Evolutionary conservation across 37 sponge, comb jelly and placozoan species (phyloP), one percentile per base, ranked within the genome.

Genomic region (Chondrosia reniformis): DNA sequence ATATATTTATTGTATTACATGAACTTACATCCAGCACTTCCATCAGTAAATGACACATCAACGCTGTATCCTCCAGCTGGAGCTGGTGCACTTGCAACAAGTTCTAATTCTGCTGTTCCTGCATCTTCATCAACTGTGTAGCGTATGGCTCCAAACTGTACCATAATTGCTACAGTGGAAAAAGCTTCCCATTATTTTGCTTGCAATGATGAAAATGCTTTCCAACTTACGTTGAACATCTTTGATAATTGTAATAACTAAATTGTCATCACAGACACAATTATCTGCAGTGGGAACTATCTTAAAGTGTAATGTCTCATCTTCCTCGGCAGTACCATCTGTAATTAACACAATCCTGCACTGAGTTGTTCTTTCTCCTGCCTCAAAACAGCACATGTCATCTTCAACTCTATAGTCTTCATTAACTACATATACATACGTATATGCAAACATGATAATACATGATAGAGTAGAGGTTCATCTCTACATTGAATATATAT

Each of bases 341-440:
- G 8, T 0, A 25, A 4, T 38, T 39, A 69, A 22, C 42, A n/a
- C 42, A 24, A 69, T 40, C 4, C 42, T 24, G 36, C 72, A 69
- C 15, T 15, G 24, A n/a, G 72, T 44, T 44, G 39, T 44, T 25
- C 43, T 69, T 25, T 69, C 43, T 17, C 72, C 72, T 43, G 72
- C 72, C 38, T 36, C 43, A 69, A 69, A 69, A 25, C 72, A 69
- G 43, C 72, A 69, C 6, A 43, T 44, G 21, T 21, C 36, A 19
- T 66, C 30, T 37, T 31, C 39, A 19, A 66, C 39, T 5, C 22
- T 21, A 36, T 37, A 66, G 38, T 66, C 67, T 19, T 36, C 9
- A 30, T 40, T 40, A 66, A 7, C 67, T 66, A n/a, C n/a, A n/a
- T n/a, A n/a, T n/a, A n/a, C n/a, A n/a, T n/a, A n/a, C n/a, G n/a